Evolutionary conservation across 2,113 vertebrate species (phyloP).

Genomic region (Microtus richardsoni): DNA sequence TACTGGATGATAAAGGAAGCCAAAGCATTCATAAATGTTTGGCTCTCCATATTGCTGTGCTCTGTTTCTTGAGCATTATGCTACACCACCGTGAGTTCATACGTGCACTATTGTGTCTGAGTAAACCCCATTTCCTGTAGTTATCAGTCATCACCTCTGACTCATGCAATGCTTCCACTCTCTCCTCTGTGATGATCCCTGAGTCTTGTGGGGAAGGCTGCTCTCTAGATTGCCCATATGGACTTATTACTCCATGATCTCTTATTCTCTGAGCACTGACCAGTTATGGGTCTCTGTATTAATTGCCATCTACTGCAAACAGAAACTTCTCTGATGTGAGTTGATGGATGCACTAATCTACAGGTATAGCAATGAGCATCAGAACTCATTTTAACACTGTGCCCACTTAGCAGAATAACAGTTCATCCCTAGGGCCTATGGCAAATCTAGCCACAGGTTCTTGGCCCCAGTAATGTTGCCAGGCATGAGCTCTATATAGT

Average conservation of each 20-base stretch:
- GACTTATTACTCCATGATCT: background rate
- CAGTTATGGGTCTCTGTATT: background rate
- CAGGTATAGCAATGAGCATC: too few species aligned
- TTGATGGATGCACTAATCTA: background rate
- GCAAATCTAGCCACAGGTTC: background rate
- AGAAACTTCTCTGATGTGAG: background rate
- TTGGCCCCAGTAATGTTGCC: background rate
- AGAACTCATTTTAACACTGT: background rate
- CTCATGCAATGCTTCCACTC: too few species aligned
- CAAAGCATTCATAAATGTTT: background rate
- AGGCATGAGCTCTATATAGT: background rate
- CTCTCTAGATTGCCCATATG: too few species aligned
- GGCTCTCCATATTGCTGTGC: background rate
- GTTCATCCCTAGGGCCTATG: background rate
- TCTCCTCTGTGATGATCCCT: background rate
- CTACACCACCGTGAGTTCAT: background rate
- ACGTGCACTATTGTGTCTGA: background rate
- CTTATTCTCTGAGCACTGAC: background rate
- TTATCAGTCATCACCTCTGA: too few species aligned
- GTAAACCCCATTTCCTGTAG: background rate
- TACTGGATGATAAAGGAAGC: slow-evolving; percentile 14
- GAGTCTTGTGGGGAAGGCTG: background rate
- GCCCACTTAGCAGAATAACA: background rate
- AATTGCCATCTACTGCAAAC: background rate
- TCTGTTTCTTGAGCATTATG: background rate